These are phyloP conservation scores for Salmo trutta DNA, from an alignment of 2,797 vertebrate genomes.

Conservation along the genomic window DNA sequence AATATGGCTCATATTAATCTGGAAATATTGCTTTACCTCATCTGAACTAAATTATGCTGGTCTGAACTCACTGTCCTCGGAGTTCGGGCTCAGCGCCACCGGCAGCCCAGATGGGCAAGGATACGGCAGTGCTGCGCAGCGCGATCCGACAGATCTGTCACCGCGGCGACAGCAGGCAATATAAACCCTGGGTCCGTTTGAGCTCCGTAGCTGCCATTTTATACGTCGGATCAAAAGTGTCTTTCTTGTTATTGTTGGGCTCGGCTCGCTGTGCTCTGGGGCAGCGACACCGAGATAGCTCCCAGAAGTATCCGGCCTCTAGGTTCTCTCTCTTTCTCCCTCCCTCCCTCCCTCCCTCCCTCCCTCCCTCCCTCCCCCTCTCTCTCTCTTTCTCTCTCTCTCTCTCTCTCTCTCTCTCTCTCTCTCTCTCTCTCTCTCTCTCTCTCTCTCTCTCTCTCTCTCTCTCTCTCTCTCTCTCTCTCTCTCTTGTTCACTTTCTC, in stretches of 20 bases:
- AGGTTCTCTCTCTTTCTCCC: slow-evolving; percentile 5
- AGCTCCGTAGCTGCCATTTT: slow-evolving; percentile 54
- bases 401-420: slow-evolving; percentile 4
- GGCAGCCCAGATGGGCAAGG: slow-evolving; percentile 74
- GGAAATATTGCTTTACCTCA: slow-evolving; percentile 81
- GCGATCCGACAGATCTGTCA: slow-evolving; percentile 64
- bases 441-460: slow-evolving; percentile 3
- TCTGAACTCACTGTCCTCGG: slow-evolving; percentile 76
- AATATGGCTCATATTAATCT: slow-evolving; percentile 83
- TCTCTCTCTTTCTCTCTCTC: slow-evolving; percentile 41
- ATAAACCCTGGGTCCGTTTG: slow-evolving; percentile 52
- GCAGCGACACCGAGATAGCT: slow-evolving; percentile 48
- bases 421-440: slow-evolving; percentile 5
- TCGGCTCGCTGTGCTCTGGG: slow-evolving; percentile 49
- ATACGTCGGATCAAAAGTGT: slow-evolving; percentile 64
- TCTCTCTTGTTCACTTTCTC: neutral
- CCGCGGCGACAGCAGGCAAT: slow-evolving; percentile 61
- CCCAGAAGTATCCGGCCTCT: slow-evolving; percentile 36
- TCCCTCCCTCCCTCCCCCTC: slow-evolving; percentile 30
- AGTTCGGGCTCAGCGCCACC: slow-evolving; percentile 69
- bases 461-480: slow-evolving; percentile 11
- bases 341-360: slow-evolving; percentile 18
- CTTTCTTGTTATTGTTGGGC: slow-evolving; percentile 66
- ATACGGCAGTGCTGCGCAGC: slow-evolving; percentile 40
- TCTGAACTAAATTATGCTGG: slow-evolving; percentile 80